Percentiles rank a stretch among this genome's conserved stretches.
Evolutionary conservation across 2,113 vertebrate genomes (phyloP).

Genomic region (Arizona elegans): DNA sequence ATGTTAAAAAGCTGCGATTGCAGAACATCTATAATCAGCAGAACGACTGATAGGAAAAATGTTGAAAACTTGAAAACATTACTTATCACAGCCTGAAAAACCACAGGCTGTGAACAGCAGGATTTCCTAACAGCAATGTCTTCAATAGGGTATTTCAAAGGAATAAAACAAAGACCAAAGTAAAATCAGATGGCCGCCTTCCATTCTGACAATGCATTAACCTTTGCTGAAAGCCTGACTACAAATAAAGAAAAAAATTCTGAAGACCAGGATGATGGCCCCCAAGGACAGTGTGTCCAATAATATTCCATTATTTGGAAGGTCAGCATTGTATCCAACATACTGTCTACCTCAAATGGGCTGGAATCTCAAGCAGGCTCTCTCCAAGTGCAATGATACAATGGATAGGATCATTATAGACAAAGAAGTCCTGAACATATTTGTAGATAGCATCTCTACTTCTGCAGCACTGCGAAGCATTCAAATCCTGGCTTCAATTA

Average conservation of each 20-base stretch:
- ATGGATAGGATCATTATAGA: neutral
- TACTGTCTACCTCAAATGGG: neutral
- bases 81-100: neutral
- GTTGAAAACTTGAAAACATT: neutral
- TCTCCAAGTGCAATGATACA: neutral
- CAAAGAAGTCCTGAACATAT: neutral
- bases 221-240: neutral
- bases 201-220: neutral
- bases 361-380: neutral
- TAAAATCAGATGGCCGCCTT: neutral
- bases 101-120: neutral
- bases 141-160: neutral
- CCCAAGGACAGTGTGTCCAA: neutral
- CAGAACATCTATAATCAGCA: neutral
- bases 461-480: neutral
- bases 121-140: neutral
- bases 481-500: neutral
- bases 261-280: neutral
- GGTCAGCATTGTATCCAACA: neutral
- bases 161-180: neutral
- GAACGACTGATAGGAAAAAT: neutral
- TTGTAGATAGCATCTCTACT: neutral
- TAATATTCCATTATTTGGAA: neutral
- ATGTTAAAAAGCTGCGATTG: neutral
- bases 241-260: neutral